phyloP scores from a whole-genome alignment of 2,888 invertebrate species.

The Mimumesa dahlbomi region DNA sequence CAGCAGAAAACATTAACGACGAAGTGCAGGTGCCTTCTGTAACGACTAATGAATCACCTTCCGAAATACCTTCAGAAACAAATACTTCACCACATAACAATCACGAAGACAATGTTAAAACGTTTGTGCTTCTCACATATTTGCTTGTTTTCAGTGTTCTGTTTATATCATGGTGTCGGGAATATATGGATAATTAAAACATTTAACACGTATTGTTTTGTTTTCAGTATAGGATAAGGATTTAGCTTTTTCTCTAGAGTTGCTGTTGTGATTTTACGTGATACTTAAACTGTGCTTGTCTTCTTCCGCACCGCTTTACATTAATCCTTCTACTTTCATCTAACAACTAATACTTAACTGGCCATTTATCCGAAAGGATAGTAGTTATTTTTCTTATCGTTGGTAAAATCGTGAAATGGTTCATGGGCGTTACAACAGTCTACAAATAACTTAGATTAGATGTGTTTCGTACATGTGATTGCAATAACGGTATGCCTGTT shows the following conservation, averaged over 20 bases:
- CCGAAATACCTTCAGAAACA: conserved; percentile 21
- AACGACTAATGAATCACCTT: conserved; percentile 21
- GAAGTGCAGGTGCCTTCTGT: conserved; percentile 24
- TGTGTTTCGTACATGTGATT: neutral
- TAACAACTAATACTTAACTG: no score
- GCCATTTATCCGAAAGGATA: no score
- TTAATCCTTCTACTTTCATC: no score
- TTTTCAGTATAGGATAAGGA: neutral
- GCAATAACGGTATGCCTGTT: neutral
- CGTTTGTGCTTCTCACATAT: conserved; percentile 63
- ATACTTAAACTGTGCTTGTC: no score
- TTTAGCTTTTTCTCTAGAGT: no score
- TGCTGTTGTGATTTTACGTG: no score
- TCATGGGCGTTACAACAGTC: neutral
- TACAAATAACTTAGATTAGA: neutral
- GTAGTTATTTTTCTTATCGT: no score
- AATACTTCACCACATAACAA: conserved; percentile 38
- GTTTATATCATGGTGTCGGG: conserved; percentile 52
- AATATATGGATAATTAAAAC: conserved; percentile 1
- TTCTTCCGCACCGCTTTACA: no score
- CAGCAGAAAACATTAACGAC: conserved; percentile 18
- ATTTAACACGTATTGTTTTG: neutral
- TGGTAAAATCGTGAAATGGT: no score
- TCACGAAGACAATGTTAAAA: conserved; percentile 60
- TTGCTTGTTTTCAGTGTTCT: conserved; percentile 32